A percentile compares a stretch with the other conserved stretches of the same genome.
Evolutionary conservation across 2,797 vertebrate genomes (phyloP).

Genomic region (Acanthurus tractus): DNA sequence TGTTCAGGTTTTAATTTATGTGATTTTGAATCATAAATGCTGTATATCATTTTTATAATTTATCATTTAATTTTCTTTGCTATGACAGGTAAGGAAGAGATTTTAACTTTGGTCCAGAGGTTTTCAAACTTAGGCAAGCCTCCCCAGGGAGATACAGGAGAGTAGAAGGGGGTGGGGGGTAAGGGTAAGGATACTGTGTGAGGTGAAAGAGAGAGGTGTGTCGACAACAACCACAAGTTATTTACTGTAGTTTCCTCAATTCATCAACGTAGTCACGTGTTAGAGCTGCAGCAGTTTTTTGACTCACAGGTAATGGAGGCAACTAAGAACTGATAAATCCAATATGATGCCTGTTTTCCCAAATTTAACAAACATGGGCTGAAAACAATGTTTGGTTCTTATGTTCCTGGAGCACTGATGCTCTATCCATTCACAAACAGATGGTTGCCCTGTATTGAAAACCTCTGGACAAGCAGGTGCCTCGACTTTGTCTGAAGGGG

Average conservation of each 20-base stretch:
- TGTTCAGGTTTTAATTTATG: constrained; percentile 71
- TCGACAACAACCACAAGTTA: not conserved
- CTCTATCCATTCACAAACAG: constrained; percentile 7
- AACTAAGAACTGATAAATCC: not conserved
- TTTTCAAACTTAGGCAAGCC: constrained; percentile 19
- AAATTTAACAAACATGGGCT: not conserved
- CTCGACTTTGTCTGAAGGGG: not conserved
- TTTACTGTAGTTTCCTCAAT: not conserved
- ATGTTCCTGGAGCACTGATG: no score
- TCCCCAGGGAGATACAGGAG: not conserved
- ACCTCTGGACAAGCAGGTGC: constrained; percentile 18
- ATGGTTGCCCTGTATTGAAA: constrained; percentile 18
- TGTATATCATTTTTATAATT: constrained; percentile 69
- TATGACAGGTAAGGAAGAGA: constrained; percentile 10
- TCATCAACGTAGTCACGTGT: not conserved
- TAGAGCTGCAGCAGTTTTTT: not conserved
- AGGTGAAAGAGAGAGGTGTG: constrained; percentile 6
- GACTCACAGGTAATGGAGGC: not conserved
- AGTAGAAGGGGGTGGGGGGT: no score
- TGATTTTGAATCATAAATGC: constrained; percentile 67
- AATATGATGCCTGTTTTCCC: not conserved
- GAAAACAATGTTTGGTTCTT: not conserved
- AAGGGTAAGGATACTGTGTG: not conserved
- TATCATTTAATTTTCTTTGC: constrained; percentile 62
- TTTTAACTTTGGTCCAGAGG: constrained; percentile 23